Percentiles rank a stretch among this genome's conserved stretches.
Evolutionary conservation across 2,113 vertebrate genomes (phyloP).

Genomic region (Pachypanchax playfairii): DNA sequence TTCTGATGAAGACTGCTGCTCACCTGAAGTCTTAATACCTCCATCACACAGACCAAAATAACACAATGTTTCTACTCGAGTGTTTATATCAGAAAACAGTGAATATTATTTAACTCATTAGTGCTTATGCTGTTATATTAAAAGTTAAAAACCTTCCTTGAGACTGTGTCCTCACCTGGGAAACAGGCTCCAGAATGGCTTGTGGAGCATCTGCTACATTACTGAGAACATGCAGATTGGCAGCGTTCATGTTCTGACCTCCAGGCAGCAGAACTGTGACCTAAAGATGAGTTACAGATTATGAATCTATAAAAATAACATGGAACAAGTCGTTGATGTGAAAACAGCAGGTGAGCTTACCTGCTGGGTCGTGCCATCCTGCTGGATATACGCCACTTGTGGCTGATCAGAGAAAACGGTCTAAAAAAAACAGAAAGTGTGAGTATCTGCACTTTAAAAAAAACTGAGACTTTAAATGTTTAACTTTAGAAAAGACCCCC

Average conservation of each 20-base stretch:
- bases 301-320: not conserved
- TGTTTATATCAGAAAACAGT: too few species aligned
- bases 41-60: too few species aligned
- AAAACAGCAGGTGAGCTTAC: constrained; percentile 61
- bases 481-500: too few species aligned
- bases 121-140: too few species aligned
- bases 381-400: constrained; percentile 96
- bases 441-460: too few species aligned
- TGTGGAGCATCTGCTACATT: constrained; percentile 85
- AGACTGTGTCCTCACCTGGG: constrained; percentile 78
- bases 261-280: constrained; percentile 86
- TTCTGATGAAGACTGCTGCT: too few species aligned
- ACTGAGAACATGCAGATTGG: constrained; percentile 87
- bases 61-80: too few species aligned
- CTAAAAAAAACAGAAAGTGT: constrained; percentile 62
- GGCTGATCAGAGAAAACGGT: constrained; percentile 94
- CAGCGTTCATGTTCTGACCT: constrained; percentile 85
- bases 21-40: too few species aligned
- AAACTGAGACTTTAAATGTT: too few species aligned
- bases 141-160: too few species aligned
- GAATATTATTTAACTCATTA: too few species aligned
- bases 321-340: not conserved
- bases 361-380: constrained; percentile 95
- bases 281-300: constrained; percentile 51
- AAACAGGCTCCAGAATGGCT: constrained; percentile 83